phyloP scores from a whole-genome alignment of 1,140 invertebrate species.

The Aradophagus sp. region DNA sequence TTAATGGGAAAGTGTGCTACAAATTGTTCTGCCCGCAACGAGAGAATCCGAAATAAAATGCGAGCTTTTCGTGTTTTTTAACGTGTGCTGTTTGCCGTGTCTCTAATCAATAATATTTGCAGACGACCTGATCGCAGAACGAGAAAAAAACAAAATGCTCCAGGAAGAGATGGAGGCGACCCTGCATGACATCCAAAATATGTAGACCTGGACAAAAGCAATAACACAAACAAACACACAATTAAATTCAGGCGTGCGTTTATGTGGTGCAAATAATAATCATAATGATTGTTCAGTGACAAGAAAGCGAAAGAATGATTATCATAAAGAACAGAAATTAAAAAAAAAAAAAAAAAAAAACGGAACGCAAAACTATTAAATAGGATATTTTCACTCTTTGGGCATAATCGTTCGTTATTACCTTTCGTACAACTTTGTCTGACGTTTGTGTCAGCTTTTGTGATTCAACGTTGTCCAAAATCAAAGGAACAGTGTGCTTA shows the following conservation, averaged over 20 bases:
- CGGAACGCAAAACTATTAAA: constrained; percentile 37
- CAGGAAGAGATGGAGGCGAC: constrained; percentile 99
- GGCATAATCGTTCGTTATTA: too few relatives aligned
- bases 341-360: constrained; percentile 23
- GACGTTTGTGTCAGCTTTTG: too few relatives aligned
- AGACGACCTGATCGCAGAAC: constrained; percentile 97
- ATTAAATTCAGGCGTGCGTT: constrained; percentile 47
- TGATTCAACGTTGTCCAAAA: constrained; percentile 6
- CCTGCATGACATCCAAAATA: constrained; percentile 99
- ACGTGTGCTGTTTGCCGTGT: constrained; percentile 54
- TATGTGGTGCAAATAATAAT: constrained; percentile 64
- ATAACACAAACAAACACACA: constrained; percentile 38
- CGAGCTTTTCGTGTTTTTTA: too few relatives aligned
- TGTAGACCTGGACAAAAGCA: constrained; percentile 80
- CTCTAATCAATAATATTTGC: constrained; percentile 77
- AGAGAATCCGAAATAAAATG: too few relatives aligned
- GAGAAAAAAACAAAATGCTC: constrained; percentile 96
- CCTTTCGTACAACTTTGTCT: too few relatives aligned
- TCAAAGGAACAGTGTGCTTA: constrained; percentile 7
- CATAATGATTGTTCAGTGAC: constrained; percentile 49
- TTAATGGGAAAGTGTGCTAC: too few relatives aligned
- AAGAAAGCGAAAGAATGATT: constrained; percentile 37
- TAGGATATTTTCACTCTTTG: too few relatives aligned
- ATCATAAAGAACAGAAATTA: constrained; percentile 1
- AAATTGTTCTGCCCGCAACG: too few relatives aligned